Percentiles rank a stretch among this genome's conserved stretches.
These are phyloP conservation scores for Syngnathus rostellatus DNA, from an alignment of 2,797 vertebrate species.

Conservation along the genomic window DNA sequence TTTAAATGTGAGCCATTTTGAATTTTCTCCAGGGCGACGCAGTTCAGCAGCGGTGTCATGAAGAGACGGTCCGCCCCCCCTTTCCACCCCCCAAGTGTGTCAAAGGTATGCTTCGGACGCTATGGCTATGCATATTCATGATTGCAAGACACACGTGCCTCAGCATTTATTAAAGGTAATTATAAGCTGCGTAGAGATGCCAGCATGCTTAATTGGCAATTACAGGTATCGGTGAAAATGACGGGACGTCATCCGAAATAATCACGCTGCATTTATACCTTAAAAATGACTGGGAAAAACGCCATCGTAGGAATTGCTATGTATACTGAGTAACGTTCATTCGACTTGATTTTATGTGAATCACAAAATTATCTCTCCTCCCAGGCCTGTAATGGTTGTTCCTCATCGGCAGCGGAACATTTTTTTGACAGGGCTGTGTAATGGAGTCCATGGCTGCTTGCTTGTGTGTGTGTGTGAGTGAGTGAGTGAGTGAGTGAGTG, in stretches of 20 bases:
- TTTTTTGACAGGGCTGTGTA: constrained; percentile 67
- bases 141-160: constrained; percentile 40
- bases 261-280: constrained; percentile 48
- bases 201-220: constrained; percentile 71
- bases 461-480: constrained; percentile 46
- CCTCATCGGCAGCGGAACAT: constrained; percentile 65
- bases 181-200: constrained; percentile 65
- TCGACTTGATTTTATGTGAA: constrained; percentile 62
- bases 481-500: constrained; percentile 26
- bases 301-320: constrained; percentile 52
- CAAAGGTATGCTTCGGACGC: constrained; percentile 28
- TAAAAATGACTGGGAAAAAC: constrained; percentile 30
- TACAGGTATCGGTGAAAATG: constrained; percentile 64
- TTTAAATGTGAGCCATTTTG: too few relatives aligned
- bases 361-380: constrained; percentile 65
- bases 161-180: constrained; percentile 67
- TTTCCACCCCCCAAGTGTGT: constrained; percentile 19
- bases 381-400: constrained; percentile 64
- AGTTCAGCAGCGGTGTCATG: not conserved
- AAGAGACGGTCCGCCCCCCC: constrained; percentile 31
- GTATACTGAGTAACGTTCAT: constrained; percentile 62
- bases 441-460: constrained; percentile 67
- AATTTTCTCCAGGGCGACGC: not conserved
- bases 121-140: constrained; percentile 66
- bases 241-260: constrained; percentile 56